These are phyloP conservation scores for Silurus aristotelis DNA, from an alignment of 2,797 vertebrate genomes.

Conservation along the genomic window DNA sequence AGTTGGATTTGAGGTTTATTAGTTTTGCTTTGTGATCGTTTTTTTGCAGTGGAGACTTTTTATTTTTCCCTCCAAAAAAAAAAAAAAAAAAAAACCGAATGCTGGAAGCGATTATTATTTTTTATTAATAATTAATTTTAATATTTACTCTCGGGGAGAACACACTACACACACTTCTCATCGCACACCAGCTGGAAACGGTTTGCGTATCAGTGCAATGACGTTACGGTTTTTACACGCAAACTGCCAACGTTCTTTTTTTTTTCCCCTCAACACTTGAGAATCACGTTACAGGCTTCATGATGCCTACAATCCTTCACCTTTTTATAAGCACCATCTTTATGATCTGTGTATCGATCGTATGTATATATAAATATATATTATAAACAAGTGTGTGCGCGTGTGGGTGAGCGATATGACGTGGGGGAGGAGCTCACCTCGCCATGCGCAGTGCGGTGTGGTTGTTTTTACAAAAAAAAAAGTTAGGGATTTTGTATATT, in stretches of 20 bases:
- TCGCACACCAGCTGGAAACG: slow-evolving; percentile 23
- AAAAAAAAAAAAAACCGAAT: slow-evolving; percentile 3
- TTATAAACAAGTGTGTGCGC: background rate
- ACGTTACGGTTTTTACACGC: slow-evolving; percentile 14
- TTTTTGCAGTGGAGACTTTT: slow-evolving; percentile 35
- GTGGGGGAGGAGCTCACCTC: background rate
- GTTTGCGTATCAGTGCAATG: slow-evolving; percentile 49
- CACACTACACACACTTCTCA: slow-evolving; percentile 34
- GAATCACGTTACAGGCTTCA: slow-evolving; percentile 2
- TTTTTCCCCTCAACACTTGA: background rate
- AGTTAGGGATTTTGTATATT: slow-evolving; percentile 37
- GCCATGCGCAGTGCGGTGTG: background rate
- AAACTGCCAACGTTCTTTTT: background rate
- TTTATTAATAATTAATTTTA: slow-evolving; percentile 32
- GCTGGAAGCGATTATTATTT: slow-evolving; percentile 37
- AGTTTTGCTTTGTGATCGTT: slow-evolving; percentile 16
- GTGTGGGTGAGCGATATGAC: background rate
- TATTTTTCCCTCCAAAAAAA: background rate
- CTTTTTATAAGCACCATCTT: slow-evolving; percentile 1
- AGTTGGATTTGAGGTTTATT: background rate
- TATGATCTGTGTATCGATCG: background rate
- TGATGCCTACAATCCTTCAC: slow-evolving; percentile 27
- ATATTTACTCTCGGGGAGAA: slow-evolving; percentile 28
- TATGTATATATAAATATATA: slow-evolving; percentile 18
- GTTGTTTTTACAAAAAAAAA: background rate